Conservation (phyloP, 2,113 vertebrate genomes). For the Pao palembangensis region DNA sequence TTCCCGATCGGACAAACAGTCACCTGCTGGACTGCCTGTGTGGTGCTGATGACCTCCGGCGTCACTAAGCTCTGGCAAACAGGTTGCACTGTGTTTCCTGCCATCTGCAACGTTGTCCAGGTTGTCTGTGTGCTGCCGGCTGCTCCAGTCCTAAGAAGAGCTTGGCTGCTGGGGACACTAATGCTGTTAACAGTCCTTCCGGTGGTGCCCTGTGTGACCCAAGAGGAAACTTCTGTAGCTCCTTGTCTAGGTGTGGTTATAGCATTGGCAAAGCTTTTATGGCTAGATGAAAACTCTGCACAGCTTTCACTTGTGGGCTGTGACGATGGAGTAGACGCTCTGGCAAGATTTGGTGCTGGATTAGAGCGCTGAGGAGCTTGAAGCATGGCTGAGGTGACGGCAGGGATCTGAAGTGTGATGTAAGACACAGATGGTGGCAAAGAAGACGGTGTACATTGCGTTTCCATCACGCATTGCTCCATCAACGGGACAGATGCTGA, state of each 20-base stretch:
- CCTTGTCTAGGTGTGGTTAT: conserved; percentile 25
- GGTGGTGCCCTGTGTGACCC: conserved; percentile 34
- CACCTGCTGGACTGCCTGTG: conserved; percentile 65
- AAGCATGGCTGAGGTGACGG: conserved; percentile 55
- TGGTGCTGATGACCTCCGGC: conserved; percentile 47
- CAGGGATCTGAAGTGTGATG: conserved; percentile 73
- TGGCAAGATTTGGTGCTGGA: conserved; percentile 44
- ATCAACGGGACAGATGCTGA: conserved; percentile 70
- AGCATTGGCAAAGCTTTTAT: conserved; percentile 32
- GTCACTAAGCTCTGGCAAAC: conserved; percentile 81
- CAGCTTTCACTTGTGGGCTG: conserved; percentile 32
- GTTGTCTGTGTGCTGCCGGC: conserved; percentile 92
- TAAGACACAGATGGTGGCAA: conserved; percentile 72
- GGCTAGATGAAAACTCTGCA: conserved; percentile 21
- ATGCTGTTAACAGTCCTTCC: conserved; percentile 55
- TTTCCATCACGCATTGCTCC: conserved; percentile 70
- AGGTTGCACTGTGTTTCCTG: conserved; percentile 92
- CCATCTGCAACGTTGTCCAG: conserved; percentile 93
- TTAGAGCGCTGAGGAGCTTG: conserved; percentile 57
- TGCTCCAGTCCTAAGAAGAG: conserved; percentile 61
- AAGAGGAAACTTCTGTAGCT: conserved; percentile 35
- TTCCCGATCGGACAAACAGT: conserved; percentile 71
- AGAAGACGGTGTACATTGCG: conserved; percentile 42
- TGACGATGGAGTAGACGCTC: conserved; percentile 44
- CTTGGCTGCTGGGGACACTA: conserved; percentile 58